A percentile compares a stretch with the other conserved stretches of the same genome.
phyloP scores from a whole-genome alignment of 1,140 invertebrate species.

The Habropoda laboriosa region DNA sequence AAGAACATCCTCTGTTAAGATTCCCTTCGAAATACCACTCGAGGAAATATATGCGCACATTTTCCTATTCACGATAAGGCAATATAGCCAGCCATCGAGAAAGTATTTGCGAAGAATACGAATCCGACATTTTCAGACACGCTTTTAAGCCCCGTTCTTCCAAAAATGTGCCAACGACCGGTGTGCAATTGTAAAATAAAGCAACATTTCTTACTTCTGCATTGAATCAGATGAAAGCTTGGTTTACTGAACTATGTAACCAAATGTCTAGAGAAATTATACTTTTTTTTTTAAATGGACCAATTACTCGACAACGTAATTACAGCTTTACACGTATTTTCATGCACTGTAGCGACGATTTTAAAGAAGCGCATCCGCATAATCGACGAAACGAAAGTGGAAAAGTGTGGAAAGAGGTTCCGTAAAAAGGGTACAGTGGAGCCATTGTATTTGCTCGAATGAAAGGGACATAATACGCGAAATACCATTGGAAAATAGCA shows the following conservation, averaged over 20 bases:
- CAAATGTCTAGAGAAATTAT: too few species aligned
- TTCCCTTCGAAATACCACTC: not conserved
- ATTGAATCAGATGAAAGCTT: too few species aligned
- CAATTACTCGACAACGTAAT: too few species aligned
- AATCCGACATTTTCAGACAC: not conserved
- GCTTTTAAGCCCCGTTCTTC: not conserved
- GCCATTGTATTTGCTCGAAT: not conserved
- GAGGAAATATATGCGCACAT: not conserved
- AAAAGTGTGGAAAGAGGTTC: not conserved
- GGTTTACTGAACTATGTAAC: too few species aligned
- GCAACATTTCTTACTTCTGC: too few species aligned
- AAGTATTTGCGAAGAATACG: conserved; percentile 8
- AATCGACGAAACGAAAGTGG: not conserved
- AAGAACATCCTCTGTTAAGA: not conserved
- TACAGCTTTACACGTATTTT: too few species aligned
- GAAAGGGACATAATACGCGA: not conserved
- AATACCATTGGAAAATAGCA: not conserved
- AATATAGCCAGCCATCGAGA: not conserved
- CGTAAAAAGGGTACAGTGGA: not conserved
- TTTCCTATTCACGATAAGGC: conserved; percentile 11
- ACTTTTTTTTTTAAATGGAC: too few species aligned
- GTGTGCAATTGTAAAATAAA: not conserved
- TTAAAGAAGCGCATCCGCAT: too few species aligned
- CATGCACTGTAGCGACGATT: too few species aligned
- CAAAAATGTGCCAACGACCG: not conserved